Conservation (phyloP, 92 coral and sea anemone species). For the Paramuricea clavata region DNA sequence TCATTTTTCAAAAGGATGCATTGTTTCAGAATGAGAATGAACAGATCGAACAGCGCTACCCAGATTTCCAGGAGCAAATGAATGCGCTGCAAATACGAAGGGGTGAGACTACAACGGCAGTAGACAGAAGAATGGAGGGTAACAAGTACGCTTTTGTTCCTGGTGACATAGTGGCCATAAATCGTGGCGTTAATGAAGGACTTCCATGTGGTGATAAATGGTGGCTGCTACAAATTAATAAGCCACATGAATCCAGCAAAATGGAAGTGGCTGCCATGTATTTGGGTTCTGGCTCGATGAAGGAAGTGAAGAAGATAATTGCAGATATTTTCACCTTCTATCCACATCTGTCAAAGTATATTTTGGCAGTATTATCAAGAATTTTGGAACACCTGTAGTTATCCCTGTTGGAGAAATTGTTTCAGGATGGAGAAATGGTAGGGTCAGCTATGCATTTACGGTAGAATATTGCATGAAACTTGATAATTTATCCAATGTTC, state of each 20-base stretch:
- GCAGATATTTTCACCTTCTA: neutral
- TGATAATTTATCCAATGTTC: conserved; percentile 35
- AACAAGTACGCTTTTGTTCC: conserved; percentile 28
- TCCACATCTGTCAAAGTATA: neutral
- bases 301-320: neutral
- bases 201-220: too few species aligned
- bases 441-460: too few species aligned
- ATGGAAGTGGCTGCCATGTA: conserved; percentile 26
- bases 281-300: conserved; percentile 4
- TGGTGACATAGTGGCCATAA: conserved; percentile 29
- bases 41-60: neutral
- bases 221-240: conserved; percentile 5
- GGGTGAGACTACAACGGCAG: too few species aligned
- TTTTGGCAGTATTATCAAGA: conserved; percentile 19
- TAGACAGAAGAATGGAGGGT: conserved; percentile 10
- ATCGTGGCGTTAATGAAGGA: conserved; percentile 34
- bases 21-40: conserved; percentile 7
- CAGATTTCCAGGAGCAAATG: conserved; percentile 14
- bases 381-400: conserved; percentile 27
- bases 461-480: conserved; percentile 34
- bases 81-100: neutral
- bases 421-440: conserved; percentile 53
- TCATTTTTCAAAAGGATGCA: conserved; percentile 48
- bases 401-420: conserved; percentile 29
- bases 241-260: neutral